Conservation (phyloP, 1,140 invertebrate genomes). For the Drosophila guanche region DNA sequence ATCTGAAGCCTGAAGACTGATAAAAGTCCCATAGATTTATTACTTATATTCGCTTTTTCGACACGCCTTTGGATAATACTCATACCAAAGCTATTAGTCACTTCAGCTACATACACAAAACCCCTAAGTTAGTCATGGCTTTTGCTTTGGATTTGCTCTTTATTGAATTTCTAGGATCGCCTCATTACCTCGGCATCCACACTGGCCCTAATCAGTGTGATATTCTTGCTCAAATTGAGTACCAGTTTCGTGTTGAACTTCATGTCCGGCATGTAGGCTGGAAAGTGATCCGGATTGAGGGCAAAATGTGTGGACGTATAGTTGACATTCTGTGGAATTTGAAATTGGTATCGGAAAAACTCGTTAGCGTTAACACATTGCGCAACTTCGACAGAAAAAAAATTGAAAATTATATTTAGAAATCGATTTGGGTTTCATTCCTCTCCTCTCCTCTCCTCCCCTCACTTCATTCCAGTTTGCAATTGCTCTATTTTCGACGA, state of each 20-base stretch:
- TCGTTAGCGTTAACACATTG: background rate
- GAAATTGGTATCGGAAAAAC: background rate
- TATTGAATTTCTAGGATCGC: constrained; percentile 31
- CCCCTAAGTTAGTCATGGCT: constrained; percentile 33
- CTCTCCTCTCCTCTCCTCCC: background rate
- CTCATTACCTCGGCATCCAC: constrained; percentile 55
- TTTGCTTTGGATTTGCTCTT: constrained; percentile 3
- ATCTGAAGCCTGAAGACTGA: constrained; percentile 13
- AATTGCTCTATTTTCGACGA: constrained; percentile 38
- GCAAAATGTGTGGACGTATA: constrained; percentile 59
- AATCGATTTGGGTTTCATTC: constrained; percentile 29
- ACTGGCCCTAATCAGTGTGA: constrained; percentile 41
- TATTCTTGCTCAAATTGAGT: constrained; percentile 29
- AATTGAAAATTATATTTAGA: constrained; percentile 14
- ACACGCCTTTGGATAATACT: constrained; percentile 19
- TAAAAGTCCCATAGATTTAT: constrained; percentile 3
- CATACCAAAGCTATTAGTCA: constrained; percentile 44
- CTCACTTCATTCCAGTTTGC: constrained; percentile 40
- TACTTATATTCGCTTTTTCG: background rate
- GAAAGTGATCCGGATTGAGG: constrained; percentile 69
- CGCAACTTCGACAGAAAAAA: background rate
- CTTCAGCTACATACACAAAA: background rate
- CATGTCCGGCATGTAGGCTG: constrained; percentile 65
- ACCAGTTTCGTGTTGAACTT: constrained; percentile 58
- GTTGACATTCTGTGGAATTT: constrained; percentile 43